These are phyloP conservation scores for Calephelis nemesis DNA, from an alignment of 1,140 invertebrate genomes.

Conservation along the genomic window DNA sequence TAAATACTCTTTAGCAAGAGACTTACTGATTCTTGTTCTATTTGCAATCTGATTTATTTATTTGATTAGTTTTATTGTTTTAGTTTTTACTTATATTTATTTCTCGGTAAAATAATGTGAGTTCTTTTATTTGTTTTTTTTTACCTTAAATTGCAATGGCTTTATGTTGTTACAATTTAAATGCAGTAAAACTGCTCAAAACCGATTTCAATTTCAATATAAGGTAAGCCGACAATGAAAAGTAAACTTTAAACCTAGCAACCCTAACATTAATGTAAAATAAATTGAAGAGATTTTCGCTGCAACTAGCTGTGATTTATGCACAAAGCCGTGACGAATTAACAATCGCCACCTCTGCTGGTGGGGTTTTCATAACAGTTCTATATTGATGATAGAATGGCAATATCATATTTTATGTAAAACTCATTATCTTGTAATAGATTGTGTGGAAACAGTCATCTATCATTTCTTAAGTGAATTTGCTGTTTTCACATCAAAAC, in stretches of 20 bases:
- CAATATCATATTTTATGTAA: constrained; percentile 36
- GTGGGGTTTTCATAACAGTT: constrained; percentile 48
- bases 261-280: constrained; percentile 51
- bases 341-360: constrained; percentile 59
- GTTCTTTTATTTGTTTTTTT: no score
- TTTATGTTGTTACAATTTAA: no score
- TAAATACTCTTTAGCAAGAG: no score
- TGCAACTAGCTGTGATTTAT: constrained; percentile 69
- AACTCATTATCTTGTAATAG: constrained; percentile 32
- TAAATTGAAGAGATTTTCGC: constrained; percentile 67
- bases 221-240: not conserved
- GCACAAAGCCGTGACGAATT: constrained; percentile 67
- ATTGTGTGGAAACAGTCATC: constrained; percentile 27
- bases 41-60: no score
- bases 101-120: no score
- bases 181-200: not conserved
- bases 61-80: no score
- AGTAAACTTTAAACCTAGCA: not conserved
- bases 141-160: no score
- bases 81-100: no score
- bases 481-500: constrained; percentile 4
- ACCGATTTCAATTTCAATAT: no score
- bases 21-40: no score
- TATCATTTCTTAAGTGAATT: constrained; percentile 21
- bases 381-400: constrained; percentile 30